Evolutionary conservation across 1,140 invertebrate species (phyloP), one percentile per base, ranked within the genome.

Genomic region (Hypothenemus hampei): DNA sequence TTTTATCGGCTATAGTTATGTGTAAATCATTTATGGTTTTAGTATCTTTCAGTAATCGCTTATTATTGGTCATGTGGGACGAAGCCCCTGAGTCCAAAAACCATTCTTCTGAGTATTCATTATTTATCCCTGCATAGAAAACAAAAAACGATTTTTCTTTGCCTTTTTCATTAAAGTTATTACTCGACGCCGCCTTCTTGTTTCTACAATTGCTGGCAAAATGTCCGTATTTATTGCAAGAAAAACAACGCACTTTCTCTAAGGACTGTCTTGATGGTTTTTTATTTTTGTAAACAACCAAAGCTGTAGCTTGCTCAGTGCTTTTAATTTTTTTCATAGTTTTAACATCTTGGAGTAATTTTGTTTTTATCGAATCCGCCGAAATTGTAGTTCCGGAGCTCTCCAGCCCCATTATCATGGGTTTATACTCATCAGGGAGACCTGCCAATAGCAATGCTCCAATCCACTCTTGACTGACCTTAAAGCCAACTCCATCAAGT

Each of bases 391-490:
- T 47, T 20, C 57, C 62, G n/a, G 69, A 67, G 60, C 64, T 69
- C 53, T 69, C 65, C 21, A 70, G 39, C 0, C 62, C 68, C 63
- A 69, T 68, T 21, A 69, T 63, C 64, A 70, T 67, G 4, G 67
- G 64, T 18, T 60, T 49, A 59, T 65, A 65, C 15, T 66, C 48
- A 54, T 60, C 58, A 18, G 65, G 47, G 18, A 67, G 50, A 4
- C 60, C 62, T 23, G 48, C 46, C 16, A 68, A 41, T 62, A 68
- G 62, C 16, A 65, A 37, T 39, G 49, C 63, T 13, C 40, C 59
- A 16, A 61, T 15, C 36, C 66, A 50, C 40, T 65, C 61, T 10
- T 41, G 7, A 41, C 43, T 66, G 58, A 40, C 63, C 62, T 3
- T 69, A 7, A 8, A 55, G 58, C 48, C 31, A 29, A 63, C 58